Evolutionary conservation across 1,140 invertebrate species (phyloP), one percentile per base, ranked within the genome.

Genomic region (Lepidurus apus): DNA sequence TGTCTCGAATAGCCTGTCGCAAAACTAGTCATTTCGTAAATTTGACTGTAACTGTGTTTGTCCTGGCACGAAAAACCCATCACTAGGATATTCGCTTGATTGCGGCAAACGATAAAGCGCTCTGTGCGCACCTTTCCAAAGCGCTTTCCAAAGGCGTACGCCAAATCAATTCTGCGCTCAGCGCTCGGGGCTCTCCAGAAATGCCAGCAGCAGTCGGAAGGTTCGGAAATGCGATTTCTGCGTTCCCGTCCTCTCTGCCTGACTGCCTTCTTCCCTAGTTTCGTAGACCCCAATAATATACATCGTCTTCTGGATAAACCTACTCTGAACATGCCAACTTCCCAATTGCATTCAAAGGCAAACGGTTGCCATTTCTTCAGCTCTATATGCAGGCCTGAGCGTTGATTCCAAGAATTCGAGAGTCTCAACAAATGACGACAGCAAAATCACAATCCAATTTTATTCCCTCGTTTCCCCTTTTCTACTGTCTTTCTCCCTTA

Each of bases 121-220:
- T 65, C n/a, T 65, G 17, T 65, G 53, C 21, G 8, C 53, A 17
- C 53, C 53, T 65, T 21, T 65, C 17, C 17, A 65, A 65, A 65
- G 17, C 53, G 53, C 34, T 65, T 65, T 65, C 53, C 17, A 21
- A 65, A 65, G 53, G 53, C 21, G 21, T 65, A 13, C 21, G 53
- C 53, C 53, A 65, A 65, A 65, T 65, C 53, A 65, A 65, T 65
- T 65, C 53, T 65, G 53, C 53, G 53, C 53, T 65, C 53, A 65
- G 53, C 53, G 21, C 53, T 65, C 53, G 53, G 53, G 17, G 21
- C 34, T 34, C 17, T 21, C 53, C 17, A 65, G 47, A 65, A 65
- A 65, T 13, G 47, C 47, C 47, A 11, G 47, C 47, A 65, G n/a
- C 53, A 65, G 21, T 65, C 21, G 17, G 53, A n/a, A 65, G 53